phyloP scores from a whole-genome alignment of 2,888 invertebrate species.

The Torymus texanus region DNA sequence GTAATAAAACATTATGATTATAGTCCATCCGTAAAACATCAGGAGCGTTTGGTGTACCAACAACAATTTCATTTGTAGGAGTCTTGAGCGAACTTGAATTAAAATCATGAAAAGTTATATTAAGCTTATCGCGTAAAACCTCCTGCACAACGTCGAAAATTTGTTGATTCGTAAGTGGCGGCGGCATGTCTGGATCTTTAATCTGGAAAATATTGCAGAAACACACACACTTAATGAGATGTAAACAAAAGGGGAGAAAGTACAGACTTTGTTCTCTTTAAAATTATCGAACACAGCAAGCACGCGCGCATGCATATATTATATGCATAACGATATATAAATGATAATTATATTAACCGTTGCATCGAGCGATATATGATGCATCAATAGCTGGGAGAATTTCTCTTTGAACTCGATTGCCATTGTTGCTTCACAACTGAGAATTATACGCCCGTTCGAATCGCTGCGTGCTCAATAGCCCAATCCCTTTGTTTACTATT shows the following conservation, averaged over 20 bases:
- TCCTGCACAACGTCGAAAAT: constrained; percentile 37
- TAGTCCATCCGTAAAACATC: constrained; percentile 52
- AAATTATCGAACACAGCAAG: too few species aligned
- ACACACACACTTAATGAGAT: not conserved
- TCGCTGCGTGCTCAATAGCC: not conserved
- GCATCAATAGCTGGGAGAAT: constrained; percentile 56
- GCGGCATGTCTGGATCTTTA: not conserved
- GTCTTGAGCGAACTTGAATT: constrained; percentile 53
- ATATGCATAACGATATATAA: not conserved
- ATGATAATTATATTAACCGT: constrained; percentile 49
- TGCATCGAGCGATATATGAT: constrained; percentile 39
- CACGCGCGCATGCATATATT: too few species aligned
- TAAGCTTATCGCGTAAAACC: constrained; percentile 38
- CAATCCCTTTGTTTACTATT: constrained; percentile 35
- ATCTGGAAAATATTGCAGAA: constrained; percentile 26
- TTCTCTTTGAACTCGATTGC: constrained; percentile 58
- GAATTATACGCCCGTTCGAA: not conserved
- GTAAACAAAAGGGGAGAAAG: not conserved
- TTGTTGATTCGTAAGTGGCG: constrained; percentile 38
- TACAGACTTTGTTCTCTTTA: too few species aligned
- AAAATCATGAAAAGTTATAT: constrained; percentile 45
- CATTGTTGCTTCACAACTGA: constrained; percentile 47
- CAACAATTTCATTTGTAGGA: constrained; percentile 54
- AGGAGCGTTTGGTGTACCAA: constrained; percentile 57
- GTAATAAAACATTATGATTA: constrained; percentile 29